A percentile compares a stretch with the other conserved stretches of the same genome.
Evolutionary conservation across 2,113 vertebrate species (phyloP).

Genomic region (Heterotilapia buettikoferi): DNA sequence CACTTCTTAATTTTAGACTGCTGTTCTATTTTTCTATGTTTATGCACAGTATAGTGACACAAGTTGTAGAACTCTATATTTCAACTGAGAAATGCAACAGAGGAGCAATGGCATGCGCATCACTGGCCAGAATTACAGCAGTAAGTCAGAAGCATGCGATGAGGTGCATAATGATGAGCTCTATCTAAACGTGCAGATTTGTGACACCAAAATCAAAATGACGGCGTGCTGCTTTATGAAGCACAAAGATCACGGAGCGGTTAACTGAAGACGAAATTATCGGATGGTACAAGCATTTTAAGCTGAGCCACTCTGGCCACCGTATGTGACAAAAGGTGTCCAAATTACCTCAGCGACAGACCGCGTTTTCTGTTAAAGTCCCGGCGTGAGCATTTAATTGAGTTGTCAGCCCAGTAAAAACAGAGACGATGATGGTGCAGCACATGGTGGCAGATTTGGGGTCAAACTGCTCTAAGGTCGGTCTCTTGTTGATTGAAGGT

Average conservation of each 20-base stretch:
- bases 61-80: neutral
- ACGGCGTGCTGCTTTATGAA: fast-evolving
- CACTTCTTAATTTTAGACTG: neutral
- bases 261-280: neutral
- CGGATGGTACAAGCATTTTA: fast-evolving
- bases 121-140: neutral
- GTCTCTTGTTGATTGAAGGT: neutral
- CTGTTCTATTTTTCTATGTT: neutral
- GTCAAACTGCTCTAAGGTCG: neutral
- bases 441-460: neutral
- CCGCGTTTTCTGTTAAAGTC: neutral
- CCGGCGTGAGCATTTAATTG: neutral
- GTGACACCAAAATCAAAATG: neutral
- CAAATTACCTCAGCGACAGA: neutral
- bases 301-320: neutral
- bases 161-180: neutral
- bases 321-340: neutral
- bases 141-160: neutral
- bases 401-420: neutral
- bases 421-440: neutral
- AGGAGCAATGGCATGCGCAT: too few species aligned
- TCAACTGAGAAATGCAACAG: neutral
- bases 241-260: neutral
- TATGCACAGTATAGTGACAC: neutral
- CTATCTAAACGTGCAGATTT: neutral